A percentile compares a stretch with the other conserved stretches of the same genome.
Conservation (phyloP, 1,140 invertebrate species). For the Grapholita molesta region DNA sequence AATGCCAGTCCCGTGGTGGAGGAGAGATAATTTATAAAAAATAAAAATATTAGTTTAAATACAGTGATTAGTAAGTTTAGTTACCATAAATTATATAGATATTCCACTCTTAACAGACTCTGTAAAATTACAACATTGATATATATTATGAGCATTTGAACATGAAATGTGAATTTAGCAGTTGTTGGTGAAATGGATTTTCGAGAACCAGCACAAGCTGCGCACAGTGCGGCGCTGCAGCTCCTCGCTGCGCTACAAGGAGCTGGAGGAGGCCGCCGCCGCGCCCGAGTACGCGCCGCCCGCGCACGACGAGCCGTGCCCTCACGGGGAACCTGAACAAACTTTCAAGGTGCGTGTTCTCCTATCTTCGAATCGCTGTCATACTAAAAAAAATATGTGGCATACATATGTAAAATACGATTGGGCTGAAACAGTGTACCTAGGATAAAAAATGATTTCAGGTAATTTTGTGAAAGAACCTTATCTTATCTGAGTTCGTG, state of each 20-base stretch:
- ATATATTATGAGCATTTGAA: neutral
- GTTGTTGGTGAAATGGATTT: conserved; percentile 78
- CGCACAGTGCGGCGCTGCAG: conserved; percentile 70
- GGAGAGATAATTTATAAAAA: too few species aligned
- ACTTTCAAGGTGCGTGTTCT: conserved; percentile 57
- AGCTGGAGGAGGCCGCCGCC: conserved; percentile 56
- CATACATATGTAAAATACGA: neutral
- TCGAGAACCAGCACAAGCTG: conserved; percentile 80
- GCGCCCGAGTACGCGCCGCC: conserved; percentile 31
- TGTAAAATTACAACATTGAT: neutral
- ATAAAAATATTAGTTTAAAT: too few species aligned
- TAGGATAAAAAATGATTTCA: neutral
- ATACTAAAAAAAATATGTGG: too few species aligned
- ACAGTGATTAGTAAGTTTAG: too few species aligned
- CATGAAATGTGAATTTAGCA: conserved; percentile 31
- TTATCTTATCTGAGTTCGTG: neutral
- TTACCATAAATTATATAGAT: too few species aligned
- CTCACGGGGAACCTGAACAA: conserved; percentile 52
- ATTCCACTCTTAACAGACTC: too few species aligned
- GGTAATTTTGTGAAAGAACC: conserved; percentile 13
- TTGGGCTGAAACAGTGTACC: conserved; percentile 16
- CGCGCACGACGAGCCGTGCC: conserved; percentile 35
- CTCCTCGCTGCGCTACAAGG: conserved; percentile 69
- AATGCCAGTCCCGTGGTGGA: too few species aligned
- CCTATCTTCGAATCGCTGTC: neutral